Percentiles rank a stretch among this genome's conserved stretches.
phyloP scores from a whole-genome alignment of 2,797 vertebrate species.

The Gambelia wislizenii region DNA sequence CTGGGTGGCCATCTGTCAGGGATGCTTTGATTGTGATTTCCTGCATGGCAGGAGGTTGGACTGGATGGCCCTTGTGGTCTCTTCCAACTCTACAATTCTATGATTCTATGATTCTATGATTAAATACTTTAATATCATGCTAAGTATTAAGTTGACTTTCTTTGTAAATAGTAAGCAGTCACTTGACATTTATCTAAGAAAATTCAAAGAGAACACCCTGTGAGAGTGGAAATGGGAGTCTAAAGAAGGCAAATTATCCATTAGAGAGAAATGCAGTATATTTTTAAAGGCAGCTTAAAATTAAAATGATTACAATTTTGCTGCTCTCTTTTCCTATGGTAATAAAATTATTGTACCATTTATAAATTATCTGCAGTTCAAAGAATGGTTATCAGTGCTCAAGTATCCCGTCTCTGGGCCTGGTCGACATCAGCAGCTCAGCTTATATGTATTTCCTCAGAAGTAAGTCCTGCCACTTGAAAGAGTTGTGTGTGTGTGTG shows the following conservation, averaged over 20 bases:
- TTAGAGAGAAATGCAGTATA: not conserved
- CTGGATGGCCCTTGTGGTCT: no score
- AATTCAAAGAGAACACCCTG: not conserved
- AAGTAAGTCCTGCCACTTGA: not conserved
- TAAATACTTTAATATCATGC: not conserved
- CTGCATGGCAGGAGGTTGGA: no score
- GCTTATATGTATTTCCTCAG: not conserved
- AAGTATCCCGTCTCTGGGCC: not conserved
- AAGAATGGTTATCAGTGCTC: not conserved
- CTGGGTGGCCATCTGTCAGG: no score
- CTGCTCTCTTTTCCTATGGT: not conserved
- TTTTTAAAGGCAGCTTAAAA: not conserved
- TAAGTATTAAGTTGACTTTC: slow-evolving; percentile 1
- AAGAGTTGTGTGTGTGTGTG: not conserved
- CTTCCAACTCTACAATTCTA: no score
- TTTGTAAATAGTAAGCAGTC: slow-evolving; percentile 16
- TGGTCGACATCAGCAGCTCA: not conserved
- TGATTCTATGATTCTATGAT: no score
- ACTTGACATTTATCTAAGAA: slow-evolving; percentile 27
- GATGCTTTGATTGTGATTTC: no score
- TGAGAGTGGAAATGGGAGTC: not conserved
- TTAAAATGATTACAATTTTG: not conserved
- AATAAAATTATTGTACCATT: not conserved
- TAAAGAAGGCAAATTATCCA: not conserved
- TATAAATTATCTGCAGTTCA: not conserved